phyloP scores from a whole-genome alignment of 2,888 invertebrate genomes.

The Oeneis ivallda region DNA sequence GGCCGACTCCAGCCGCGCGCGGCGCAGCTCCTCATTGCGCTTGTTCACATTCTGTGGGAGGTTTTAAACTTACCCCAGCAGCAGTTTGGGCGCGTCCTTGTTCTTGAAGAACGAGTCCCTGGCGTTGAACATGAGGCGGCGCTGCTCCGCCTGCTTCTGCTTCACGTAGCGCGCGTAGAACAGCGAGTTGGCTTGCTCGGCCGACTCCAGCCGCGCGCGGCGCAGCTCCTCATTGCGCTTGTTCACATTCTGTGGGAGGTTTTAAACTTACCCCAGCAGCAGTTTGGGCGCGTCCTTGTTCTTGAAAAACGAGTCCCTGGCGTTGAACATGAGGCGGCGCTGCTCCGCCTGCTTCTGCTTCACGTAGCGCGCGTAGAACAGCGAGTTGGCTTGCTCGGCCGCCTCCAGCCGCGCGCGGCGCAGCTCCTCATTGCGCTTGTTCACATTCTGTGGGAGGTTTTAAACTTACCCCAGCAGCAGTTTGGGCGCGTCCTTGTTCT shows the following conservation, averaged over 20 bases:
- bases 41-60: constrained; percentile 66
- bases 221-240: constrained; percentile 70
- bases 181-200: constrained; percentile 62
- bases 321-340: constrained; percentile 63
- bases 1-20: constrained; percentile 57
- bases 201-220: constrained; percentile 56
- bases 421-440: constrained; percentile 69
- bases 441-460: constrained; percentile 58
- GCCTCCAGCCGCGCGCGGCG: constrained; percentile 61
- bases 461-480: too few species aligned
- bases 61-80: constrained; percentile 49
- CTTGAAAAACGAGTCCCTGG: constrained; percentile 70
- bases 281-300: constrained; percentile 75
- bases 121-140: constrained; percentile 65
- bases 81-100: constrained; percentile 71
- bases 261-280: too few species aligned
- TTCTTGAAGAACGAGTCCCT: constrained; percentile 71
- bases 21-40: constrained; percentile 68
- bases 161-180: constrained; percentile 69
- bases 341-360: constrained; percentile 58
- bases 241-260: constrained; percentile 62
- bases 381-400: constrained; percentile 62
- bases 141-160: constrained; percentile 58
- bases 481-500: constrained; percentile 75
- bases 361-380: constrained; percentile 68